These are phyloP conservation scores for Archilochus colubris DNA, from an alignment of 2,113 vertebrate species.

Conservation along the genomic window DNA sequence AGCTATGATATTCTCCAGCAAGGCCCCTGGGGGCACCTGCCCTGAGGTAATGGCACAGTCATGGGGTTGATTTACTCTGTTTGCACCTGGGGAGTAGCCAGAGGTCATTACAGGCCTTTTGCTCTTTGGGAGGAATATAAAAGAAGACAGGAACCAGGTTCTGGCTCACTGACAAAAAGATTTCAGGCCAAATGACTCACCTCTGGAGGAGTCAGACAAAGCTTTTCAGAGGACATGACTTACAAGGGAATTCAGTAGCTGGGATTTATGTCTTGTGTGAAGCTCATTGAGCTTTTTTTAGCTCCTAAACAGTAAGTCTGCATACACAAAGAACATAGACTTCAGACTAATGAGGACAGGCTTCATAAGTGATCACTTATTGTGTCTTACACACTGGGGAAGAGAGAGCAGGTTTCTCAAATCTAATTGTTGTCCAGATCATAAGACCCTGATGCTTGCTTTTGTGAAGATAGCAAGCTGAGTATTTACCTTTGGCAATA, in stretches of 20 bases:
- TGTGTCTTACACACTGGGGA: neutral
- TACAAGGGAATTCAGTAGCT: constrained; percentile 22
- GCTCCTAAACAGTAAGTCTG: constrained; percentile 26
- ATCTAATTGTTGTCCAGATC: neutral
- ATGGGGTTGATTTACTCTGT: neutral
- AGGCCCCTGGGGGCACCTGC: neutral
- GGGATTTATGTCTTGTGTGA: constrained; percentile 43
- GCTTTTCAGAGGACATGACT: constrained; percentile 43
- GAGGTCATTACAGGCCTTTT: neutral
- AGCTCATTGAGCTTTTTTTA: constrained; percentile 16
- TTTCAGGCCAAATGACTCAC: constrained; percentile 56
- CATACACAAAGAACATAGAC: constrained; percentile 6
- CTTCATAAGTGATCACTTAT: constrained; percentile 2
- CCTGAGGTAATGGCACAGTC: neutral
- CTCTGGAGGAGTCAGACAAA: constrained; percentile 43
- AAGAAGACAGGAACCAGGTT: constrained; percentile 2
- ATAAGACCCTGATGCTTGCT: neutral
- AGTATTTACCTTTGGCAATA: neutral
- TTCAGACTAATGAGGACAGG: neutral
- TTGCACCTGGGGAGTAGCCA: neutral
- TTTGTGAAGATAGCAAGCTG: neutral
- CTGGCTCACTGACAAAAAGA: constrained; percentile 43
- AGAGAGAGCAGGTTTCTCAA: neutral
- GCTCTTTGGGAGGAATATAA: neutral
- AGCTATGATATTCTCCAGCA: neutral